Conservation (phyloP, 1,140 invertebrate species). For the Drosophila rhopaloa region DNA sequence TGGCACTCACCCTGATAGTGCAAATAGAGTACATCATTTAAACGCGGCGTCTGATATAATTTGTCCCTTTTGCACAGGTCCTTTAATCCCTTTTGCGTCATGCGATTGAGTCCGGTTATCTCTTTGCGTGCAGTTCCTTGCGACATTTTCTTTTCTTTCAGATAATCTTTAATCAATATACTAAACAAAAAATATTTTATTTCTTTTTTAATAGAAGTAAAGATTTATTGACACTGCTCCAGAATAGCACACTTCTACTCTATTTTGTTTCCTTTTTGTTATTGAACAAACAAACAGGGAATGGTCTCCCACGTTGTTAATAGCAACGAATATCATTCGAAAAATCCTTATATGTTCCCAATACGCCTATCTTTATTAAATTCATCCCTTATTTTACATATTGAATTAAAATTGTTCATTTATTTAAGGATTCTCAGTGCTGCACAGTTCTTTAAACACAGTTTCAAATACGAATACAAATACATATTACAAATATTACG, state of each 20-base stretch:
- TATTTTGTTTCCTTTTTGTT: slow-evolving; percentile 30
- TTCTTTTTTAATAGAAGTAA: slow-evolving; percentile 8
- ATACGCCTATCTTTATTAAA: too few species aligned
- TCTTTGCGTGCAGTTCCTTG: slow-evolving; percentile 50
- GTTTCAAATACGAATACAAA: slow-evolving; percentile 46
- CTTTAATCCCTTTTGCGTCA: slow-evolving; percentile 90
- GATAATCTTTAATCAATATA: not conserved
- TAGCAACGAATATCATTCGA: slow-evolving; percentile 19
- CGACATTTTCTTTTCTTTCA: slow-evolving; percentile 25
- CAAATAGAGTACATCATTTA: slow-evolving; percentile 97
- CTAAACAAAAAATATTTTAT: not conserved
- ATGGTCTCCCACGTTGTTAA: slow-evolving; percentile 12
- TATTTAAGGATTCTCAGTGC: slow-evolving; percentile 62
- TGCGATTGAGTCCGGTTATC: slow-evolving; percentile 85
- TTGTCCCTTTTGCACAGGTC: slow-evolving; percentile 94
- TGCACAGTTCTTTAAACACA: slow-evolving; percentile 54
- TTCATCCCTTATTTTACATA: too few species aligned
- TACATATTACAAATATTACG: slow-evolving; percentile 29
- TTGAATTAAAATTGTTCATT: slow-evolving; percentile 51
- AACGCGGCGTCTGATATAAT: slow-evolving; percentile 93
- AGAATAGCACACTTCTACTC: slow-evolving; percentile 24
- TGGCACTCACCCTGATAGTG: slow-evolving; percentile 93
- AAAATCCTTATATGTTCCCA: too few species aligned
- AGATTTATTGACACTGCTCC: slow-evolving; percentile 13
- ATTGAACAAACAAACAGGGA: slow-evolving; percentile 54